Evolutionary conservation across 2,113 vertebrate genomes (phyloP).

Genomic region (Gymnorhina tibicen): DNA sequence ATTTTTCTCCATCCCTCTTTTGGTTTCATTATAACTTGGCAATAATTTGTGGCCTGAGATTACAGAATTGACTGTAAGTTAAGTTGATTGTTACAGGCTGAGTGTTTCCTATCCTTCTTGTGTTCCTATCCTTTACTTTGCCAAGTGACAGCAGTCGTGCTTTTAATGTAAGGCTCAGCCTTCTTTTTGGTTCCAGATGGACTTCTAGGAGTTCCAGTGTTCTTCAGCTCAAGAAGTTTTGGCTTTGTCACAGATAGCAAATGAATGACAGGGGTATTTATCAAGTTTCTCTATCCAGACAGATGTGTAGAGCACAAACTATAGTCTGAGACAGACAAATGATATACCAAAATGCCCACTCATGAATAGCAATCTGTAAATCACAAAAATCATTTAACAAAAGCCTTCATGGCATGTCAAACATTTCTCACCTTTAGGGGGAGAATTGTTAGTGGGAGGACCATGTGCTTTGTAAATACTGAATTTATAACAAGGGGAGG

Average conservation of each 20-base stretch:
- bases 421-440: background rate
- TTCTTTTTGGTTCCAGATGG: background rate
- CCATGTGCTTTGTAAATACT: background rate
- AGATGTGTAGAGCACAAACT: background rate
- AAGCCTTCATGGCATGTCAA: background rate
- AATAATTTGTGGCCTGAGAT: background rate
- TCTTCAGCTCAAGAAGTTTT: background rate
- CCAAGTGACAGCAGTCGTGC: background rate
- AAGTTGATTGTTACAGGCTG: background rate
- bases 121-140: background rate
- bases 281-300: background rate
- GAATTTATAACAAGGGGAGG: background rate
- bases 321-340: background rate
- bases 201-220: background rate
- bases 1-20: background rate
- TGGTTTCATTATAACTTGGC: background rate
- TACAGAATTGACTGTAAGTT: background rate
- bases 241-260: background rate
- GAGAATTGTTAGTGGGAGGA: background rate
- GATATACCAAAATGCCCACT: background rate
- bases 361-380: background rate
- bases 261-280: background rate
- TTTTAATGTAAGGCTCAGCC: background rate
- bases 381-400: background rate
- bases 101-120: background rate